Evolutionary conservation across 2,888 invertebrate species (phyloP), one percentile per base, ranked within the genome.

Genomic region (Cecidostiba fungosa): DNA sequence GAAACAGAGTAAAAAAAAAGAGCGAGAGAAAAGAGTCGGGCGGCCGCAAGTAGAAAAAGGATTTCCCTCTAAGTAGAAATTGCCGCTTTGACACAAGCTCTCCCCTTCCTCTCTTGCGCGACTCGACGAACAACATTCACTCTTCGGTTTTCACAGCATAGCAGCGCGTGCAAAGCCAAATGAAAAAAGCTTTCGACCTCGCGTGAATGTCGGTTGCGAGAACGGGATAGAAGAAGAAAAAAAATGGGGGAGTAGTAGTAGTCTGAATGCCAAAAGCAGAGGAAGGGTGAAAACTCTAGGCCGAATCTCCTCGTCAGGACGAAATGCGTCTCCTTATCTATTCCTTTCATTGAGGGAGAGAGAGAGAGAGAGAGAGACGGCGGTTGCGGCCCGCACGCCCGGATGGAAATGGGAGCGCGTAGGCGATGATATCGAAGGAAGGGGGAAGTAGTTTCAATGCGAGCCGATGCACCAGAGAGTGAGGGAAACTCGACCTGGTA

Each of bases 311-410:
- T 32, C 69, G 74, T 32, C 43, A 84, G 79, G 79, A 79, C 84
- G 76, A 80, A 79, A 86, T 62, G 77, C 86, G 77, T 86, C 70
- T 77, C 74, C 81, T 84, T 86, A 86, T 86, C 86, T 86, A 47
- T 74, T 84, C 81, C 81, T 81, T 84, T 81, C 86, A 78, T 84
- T 81, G 73, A 50, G 19, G 19, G 47, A 16, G 47, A 39, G 70
- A 29, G 16, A 12, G 29, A 62, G n/a, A 10, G 47, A 39, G 69
- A 26, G 73, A 50, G 19, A 14, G 47, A n/a, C 32, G 32, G 1
- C 32, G 32, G 32, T 32, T n/a, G 43, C 43, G 43, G 12, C 59
- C 73, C 62, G 32, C 12, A 6, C n/a, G 29, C 66, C 39, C 23
- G 36, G 79, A 69, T 85, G 79, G 70, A 84, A 86, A 86, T 81